These are phyloP conservation scores for Dryoscopus gambensis DNA, from an alignment of 2,113 vertebrate species.

Conservation along the genomic window DNA sequence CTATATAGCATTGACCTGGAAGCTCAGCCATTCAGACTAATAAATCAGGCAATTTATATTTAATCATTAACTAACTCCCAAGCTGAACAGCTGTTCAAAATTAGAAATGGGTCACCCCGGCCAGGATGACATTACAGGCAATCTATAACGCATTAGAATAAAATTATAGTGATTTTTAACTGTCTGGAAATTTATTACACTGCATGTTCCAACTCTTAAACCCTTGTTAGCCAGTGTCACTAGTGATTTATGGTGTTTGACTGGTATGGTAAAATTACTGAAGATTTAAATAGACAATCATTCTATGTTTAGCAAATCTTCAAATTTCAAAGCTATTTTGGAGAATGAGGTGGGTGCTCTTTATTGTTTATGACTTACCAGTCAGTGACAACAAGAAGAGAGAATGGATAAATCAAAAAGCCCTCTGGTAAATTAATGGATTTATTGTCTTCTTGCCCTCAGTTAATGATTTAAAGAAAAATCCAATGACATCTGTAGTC, in stretches of 20 bases:
- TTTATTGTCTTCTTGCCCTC: conserved; percentile 14
- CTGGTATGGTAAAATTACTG: conserved; percentile 86
- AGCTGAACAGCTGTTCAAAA: conserved; percentile 99
- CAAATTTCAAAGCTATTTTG: conserved; percentile 82
- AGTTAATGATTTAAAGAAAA: conserved; percentile 19
- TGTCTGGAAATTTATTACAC: conserved; percentile 98
- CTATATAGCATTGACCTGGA: conserved; percentile 98
- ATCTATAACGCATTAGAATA: conserved; percentile 99
- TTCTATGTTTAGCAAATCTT: conserved; percentile 86
- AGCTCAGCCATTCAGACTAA: conserved; percentile 96
- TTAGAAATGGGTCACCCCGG: conserved; percentile 97
- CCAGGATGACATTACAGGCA: conserved; percentile 98
- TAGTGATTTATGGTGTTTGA: conserved; percentile 89
- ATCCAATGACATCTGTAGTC: background rate
- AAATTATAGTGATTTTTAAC: conserved; percentile 99
- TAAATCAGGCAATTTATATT: conserved; percentile 99
- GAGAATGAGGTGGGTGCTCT: conserved; percentile 77
- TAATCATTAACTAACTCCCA: conserved; percentile 99
- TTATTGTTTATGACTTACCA: conserved; percentile 74
- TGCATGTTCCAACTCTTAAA: conserved; percentile 91
- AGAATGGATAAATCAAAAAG: conserved; percentile 56
- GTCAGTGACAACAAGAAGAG: conserved; percentile 54
- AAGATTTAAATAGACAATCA: conserved; percentile 88
- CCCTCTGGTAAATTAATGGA: conserved; percentile 40
- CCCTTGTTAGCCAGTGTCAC: conserved; percentile 90